A percentile compares a stretch with the other conserved stretches of the same genome.
Conservation (phyloP, 2,888 invertebrate genomes). For the Phalera bucephala region DNA sequence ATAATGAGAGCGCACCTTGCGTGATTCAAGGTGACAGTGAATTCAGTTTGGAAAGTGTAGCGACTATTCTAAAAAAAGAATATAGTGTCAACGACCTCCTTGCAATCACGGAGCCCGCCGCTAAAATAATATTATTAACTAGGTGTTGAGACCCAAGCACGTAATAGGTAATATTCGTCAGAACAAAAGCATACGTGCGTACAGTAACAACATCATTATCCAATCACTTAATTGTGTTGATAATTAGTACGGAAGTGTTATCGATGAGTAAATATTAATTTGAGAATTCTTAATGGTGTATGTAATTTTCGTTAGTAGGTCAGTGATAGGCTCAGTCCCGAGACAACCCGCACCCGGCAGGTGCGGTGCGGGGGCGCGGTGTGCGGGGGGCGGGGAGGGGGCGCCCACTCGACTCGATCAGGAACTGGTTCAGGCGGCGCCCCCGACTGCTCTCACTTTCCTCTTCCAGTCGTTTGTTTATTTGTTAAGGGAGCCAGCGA, state of each 20-base stretch:
- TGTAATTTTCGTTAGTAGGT: constrained; percentile 66
- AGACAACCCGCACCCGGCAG: constrained; percentile 47
- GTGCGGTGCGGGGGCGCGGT: constrained; percentile 35
- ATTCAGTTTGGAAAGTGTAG: constrained; percentile 78
- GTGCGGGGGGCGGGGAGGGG: constrained; percentile 24
- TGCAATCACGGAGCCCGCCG: constrained; percentile 21
- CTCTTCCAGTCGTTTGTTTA: constrained; percentile 70
- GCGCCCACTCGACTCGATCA: constrained; percentile 21
- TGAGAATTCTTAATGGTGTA: constrained; percentile 46
- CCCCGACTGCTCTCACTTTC: constrained; percentile 77
- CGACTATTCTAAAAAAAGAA: constrained; percentile 47
- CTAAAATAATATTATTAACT: constrained; percentile 10
- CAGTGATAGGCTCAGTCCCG: constrained; percentile 46
- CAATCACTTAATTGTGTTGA: constrained; percentile 40
- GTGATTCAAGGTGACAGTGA: constrained; percentile 72
- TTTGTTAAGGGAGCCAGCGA: constrained; percentile 72
- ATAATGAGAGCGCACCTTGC: constrained; percentile 43
- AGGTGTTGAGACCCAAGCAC: no score
- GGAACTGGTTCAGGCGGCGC: constrained; percentile 65
- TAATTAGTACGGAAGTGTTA: constrained; percentile 37
- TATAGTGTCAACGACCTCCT: constrained; percentile 62
- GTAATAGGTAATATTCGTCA: background rate
- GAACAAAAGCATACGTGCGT: no score
- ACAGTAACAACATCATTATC: constrained; percentile 29
- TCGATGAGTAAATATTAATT: constrained; percentile 33